These are phyloP conservation scores for Apocheima hispidaria DNA, from an alignment of 2,888 invertebrate genomes.

Conservation along the genomic window DNA sequence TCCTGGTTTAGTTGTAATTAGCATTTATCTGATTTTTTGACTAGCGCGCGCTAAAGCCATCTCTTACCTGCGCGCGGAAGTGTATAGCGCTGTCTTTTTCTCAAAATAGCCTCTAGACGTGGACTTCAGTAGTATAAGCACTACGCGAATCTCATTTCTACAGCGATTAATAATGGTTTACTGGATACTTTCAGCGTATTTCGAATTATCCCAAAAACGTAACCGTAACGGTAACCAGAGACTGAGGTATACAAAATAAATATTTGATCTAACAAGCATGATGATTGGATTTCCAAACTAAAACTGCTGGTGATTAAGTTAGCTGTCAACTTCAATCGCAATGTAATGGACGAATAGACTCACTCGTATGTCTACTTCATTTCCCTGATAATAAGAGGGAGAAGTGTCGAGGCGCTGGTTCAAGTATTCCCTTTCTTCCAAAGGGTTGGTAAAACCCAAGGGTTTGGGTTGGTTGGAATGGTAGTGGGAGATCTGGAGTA, in stretches of 20 bases:
- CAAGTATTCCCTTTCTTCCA: no score
- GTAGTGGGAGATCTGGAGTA: no score
- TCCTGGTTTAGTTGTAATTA: no score
- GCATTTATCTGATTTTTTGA: no score
- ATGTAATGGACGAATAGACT: neutral
- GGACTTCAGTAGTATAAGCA: neutral
- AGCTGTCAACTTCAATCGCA: neutral
- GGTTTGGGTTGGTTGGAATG: no score
- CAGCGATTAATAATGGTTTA: neutral
- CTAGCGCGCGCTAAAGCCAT: no score
- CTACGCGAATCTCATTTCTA: neutral
- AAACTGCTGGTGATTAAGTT: conserved; percentile 24
- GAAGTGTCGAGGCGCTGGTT: no score
- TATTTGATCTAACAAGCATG: conserved; percentile 45
- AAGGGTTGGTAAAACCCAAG: no score
- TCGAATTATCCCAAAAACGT: neutral
- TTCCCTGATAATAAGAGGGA: no score
- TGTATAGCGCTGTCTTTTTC: no score
- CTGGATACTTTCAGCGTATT: conserved; percentile 17
- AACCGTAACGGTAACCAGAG: conserved; percentile 12
- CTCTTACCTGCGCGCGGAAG: no score
- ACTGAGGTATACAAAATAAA: conserved; percentile 30
- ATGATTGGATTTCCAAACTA: conserved; percentile 41
- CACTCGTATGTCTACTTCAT: neutral
- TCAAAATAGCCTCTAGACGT: no score